Evolutionary conservation across 2,797 vertebrate species (phyloP), one percentile per base, ranked within the genome.

Genomic region (Syngnathus acus): DNA sequence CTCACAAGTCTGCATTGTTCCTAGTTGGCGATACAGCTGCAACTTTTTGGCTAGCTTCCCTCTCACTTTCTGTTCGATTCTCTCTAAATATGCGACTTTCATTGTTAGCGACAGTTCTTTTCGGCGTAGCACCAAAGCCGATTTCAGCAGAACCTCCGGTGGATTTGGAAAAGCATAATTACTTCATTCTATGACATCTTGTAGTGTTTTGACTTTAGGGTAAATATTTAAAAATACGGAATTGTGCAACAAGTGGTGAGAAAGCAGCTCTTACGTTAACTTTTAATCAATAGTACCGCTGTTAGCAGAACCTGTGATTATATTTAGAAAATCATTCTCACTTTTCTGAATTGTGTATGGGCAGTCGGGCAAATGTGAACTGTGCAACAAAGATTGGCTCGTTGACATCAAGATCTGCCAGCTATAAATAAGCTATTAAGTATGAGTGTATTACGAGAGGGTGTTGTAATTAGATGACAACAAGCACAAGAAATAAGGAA

Each of bases 401-500:
- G 23, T 57, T 51, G 19, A 9, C 47, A n/a, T 6, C 47, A n/a
- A 50, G 48, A n/a, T 19, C n/a, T 50, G 2, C 5, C 2, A 7
- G 9, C 54, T 57, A 37, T 32, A 14, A 32, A 57, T 57, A 32
- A 57, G 26, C 14, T 19, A 58, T 37, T 38, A 58, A 32, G 19
- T 62, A 17, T 26, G 14, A 11, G 38, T 64, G 26, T 19, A 6
- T 9, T 16, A 5, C 8, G 17, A 38, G 26, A 1, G 17, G 17
- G 17, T 48, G 53, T 43, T 45, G 64, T 32, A 71, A 64, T 54
- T 26, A n/a, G 50, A 68, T 74, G 37, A 58, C 80, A 70, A 78
- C 70, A 71, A 65, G 66, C 43, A 1, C 13, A 62, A 62, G 14
- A 75, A 78, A 81, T 79, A 82, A 69, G 83, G 82, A 87, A 82